Conservation (phyloP, 2,113 vertebrate species). For the Colaptes auratus region DNA sequence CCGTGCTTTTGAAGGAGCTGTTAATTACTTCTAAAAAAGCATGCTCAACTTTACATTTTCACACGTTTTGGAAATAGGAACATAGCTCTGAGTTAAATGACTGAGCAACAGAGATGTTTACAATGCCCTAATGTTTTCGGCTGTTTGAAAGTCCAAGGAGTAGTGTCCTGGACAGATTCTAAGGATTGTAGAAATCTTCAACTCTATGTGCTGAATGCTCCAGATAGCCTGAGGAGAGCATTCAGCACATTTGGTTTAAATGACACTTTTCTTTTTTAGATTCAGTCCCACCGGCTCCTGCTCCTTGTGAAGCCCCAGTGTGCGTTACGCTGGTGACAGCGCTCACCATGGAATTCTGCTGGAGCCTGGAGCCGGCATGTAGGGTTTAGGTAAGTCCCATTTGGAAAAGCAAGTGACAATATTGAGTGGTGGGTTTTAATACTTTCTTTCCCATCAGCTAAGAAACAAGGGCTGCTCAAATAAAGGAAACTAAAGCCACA, state of each 20-base stretch:
- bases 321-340: constrained; percentile 63
- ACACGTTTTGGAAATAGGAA: not conserved
- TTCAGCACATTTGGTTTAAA: constrained; percentile 66
- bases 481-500: not conserved
- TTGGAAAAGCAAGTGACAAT: constrained; percentile 52
- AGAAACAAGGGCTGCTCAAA: not conserved
- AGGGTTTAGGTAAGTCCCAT: constrained; percentile 70
- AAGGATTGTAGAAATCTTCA: not conserved
- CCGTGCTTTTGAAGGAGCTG: not conserved
- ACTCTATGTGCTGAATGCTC: constrained; percentile 47
- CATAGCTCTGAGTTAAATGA: not conserved
- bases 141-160: not conserved
- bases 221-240: not conserved
- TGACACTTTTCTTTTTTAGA: constrained; percentile 70
- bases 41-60: not conserved
- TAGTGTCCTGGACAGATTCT: not conserved
- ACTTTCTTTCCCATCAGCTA: not conserved
- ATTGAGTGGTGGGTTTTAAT: constrained; percentile 69
- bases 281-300: constrained; percentile 71
- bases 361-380: constrained; percentile 73
- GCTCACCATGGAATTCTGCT: constrained; percentile 69
- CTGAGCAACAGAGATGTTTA: constrained; percentile 51
- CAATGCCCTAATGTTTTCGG: constrained; percentile 66
- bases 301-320: constrained; percentile 71
- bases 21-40: not conserved